Percentiles rank a stretch among this genome's conserved stretches.
phyloP scores from a whole-genome alignment of 2,888 invertebrate genomes.

The Lasioglossum lativentre region DNA sequence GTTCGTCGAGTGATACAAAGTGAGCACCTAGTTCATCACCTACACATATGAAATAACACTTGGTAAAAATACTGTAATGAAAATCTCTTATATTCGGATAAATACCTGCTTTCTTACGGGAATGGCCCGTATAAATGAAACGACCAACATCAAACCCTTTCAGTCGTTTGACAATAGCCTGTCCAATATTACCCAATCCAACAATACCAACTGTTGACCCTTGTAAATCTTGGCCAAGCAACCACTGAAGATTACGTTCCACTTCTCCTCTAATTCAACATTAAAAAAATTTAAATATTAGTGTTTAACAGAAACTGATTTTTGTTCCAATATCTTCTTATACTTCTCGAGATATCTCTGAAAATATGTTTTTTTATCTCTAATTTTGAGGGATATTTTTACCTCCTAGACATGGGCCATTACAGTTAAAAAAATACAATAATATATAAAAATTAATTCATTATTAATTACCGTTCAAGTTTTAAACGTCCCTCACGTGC shows the following conservation, averaged over 20 bases:
- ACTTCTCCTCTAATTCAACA: conserved; percentile 82
- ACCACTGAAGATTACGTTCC: conserved; percentile 90
- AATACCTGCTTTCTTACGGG: conserved; percentile 77
- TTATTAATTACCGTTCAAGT: conserved; percentile 86
- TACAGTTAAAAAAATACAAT: too few relatives aligned
- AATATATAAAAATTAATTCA: background rate
- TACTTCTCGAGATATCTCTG: too few relatives aligned
- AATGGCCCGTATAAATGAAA: conserved; percentile 91
- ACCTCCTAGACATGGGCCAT: too few relatives aligned
- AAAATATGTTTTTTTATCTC: too few relatives aligned
- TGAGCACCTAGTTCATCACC: conserved; percentile 87
- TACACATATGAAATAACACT: conserved; percentile 48
- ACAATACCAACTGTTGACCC: conserved; percentile 93
- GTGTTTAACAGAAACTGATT: too few relatives aligned
- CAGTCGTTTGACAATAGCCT: conserved; percentile 90
- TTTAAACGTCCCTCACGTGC: conserved; percentile 90
- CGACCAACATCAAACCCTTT: conserved; percentile 89
- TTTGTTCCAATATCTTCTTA: too few relatives aligned
- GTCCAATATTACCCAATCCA: conserved; percentile 93
- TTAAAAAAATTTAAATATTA: too few relatives aligned
- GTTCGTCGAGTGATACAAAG: conserved; percentile 88
- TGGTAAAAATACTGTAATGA: background rate
- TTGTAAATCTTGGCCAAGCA: conserved; percentile 91
- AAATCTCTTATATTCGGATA: background rate
- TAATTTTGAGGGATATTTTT: too few relatives aligned